These are phyloP conservation scores for Osedax frankpressi DNA, from an alignment of 2,888 invertebrate genomes.

Conservation along the genomic window DNA sequence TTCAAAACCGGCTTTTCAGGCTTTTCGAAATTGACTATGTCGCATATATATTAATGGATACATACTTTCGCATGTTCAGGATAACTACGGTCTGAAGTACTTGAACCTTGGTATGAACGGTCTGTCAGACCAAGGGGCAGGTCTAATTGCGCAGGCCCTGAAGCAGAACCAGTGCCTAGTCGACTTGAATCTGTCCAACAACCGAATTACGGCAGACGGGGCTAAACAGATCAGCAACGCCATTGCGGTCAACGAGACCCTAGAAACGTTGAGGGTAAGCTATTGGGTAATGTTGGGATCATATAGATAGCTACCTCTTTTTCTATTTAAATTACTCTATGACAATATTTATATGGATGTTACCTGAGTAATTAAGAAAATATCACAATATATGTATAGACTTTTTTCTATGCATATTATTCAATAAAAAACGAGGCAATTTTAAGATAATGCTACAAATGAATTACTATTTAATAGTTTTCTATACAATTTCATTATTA, in stretches of 20 bases:
- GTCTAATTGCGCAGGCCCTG: slow-evolving; percentile 33
- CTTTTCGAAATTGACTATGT: no score
- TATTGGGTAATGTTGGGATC: background rate
- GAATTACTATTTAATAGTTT: no score
- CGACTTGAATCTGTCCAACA: slow-evolving; percentile 35
- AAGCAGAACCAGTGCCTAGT: slow-evolving; percentile 33
- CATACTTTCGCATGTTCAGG: slow-evolving; percentile 25
- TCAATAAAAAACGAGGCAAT: no score
- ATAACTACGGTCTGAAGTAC: slow-evolving; percentile 34
- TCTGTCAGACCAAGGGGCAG: slow-evolving; percentile 33
- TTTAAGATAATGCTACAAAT: no score
- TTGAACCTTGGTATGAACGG: slow-evolving; percentile 37
- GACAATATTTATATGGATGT: background rate
- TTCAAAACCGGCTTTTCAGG: no score
- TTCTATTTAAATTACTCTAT: background rate
- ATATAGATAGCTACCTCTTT: background rate
- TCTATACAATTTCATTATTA: no score
- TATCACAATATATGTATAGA: no score
- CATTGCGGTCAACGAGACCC: slow-evolving; percentile 30
- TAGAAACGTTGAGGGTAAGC: slow-evolving; percentile 25
- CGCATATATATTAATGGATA: background rate
- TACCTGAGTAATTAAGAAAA: no score
- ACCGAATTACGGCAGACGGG: slow-evolving; percentile 35
- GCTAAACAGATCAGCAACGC: slow-evolving; percentile 32
- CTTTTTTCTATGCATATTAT: no score